phyloP scores from a whole-genome alignment of 1,140 invertebrate species.

The Drosophila novamexicana region DNA sequence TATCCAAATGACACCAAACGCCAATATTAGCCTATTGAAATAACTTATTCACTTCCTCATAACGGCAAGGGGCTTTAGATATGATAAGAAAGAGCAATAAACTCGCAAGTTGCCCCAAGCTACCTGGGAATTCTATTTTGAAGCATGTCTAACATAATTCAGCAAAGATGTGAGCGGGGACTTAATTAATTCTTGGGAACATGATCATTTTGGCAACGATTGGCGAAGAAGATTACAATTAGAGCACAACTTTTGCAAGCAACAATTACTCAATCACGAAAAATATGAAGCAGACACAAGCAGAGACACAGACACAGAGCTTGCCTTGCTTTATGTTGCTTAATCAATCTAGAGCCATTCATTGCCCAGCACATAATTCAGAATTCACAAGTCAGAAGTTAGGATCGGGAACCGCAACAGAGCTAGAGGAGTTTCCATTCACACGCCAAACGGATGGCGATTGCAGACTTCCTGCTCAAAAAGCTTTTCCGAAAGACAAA shows the following conservation, averaged over 20 bases:
- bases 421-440: slow-evolving; percentile 45
- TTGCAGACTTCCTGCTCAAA: slow-evolving; percentile 70
- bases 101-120: slow-evolving; percentile 38
- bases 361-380: slow-evolving; percentile 21
- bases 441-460: slow-evolving; percentile 61
- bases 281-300: neutral
- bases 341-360: slow-evolving; percentile 61
- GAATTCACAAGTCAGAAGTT: slow-evolving; percentile 23
- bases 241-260: slow-evolving; percentile 50
- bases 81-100: slow-evolving; percentile 70
- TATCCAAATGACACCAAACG: slow-evolving; percentile 66
- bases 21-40: slow-evolving; percentile 48
- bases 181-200: slow-evolving; percentile 55
- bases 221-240: slow-evolving; percentile 62
- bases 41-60: slow-evolving; percentile 56
- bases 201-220: slow-evolving; percentile 66
- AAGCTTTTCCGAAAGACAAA: slow-evolving; percentile 63
- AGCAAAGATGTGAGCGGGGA: slow-evolving; percentile 23
- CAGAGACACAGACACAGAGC: neutral
- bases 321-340: slow-evolving; percentile 24
- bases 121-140: slow-evolving; percentile 24
- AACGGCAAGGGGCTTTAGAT: slow-evolving; percentile 46
- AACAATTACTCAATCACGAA: slow-evolving; percentile 65
- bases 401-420: slow-evolving; percentile 9
- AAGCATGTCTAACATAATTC: slow-evolving; percentile 34